Evolutionary conservation across 2,888 invertebrate species (phyloP), one percentile per base, ranked within the genome.

Genomic region (Amblyjoppa fuscipennis): DNA sequence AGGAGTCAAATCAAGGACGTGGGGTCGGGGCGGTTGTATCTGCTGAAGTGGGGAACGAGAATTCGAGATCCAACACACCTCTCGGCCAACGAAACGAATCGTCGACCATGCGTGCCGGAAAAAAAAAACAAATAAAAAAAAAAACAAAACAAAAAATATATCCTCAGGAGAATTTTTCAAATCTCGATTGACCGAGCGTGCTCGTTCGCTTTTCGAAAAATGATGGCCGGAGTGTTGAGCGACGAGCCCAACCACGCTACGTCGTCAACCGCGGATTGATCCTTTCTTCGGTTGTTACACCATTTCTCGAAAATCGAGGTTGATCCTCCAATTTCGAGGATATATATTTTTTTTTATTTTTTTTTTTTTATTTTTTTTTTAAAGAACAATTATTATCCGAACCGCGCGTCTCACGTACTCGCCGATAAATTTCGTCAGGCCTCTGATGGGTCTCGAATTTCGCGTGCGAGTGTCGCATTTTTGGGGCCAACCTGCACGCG

Each of bases 181-280:
- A 6, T 13, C 74, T 69, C 41, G 56, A 69, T 69, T 69, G 16
- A 53, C 34, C 61, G 34, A 49, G 45, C 59, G 1, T 2, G 1
- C 0, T 61, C 25, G 34, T 28, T 53, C 13, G 41, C 20, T 38
- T 69, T 75, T 83, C 41, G 73, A 69, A 78, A 83, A 86, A 51
- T 49, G 53, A 59, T 25, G 51, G 69, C 64, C 71, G 86, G 69
- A 87, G 86, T 84, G 81, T 82, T 84, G 81, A n/a, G 74, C 56
- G 75, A 76, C 53, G 25, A 25, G 84, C 78, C 20, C 20, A 73
- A 61, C 41, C 34, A 78, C 45, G 76, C 73, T 64, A 49, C 64
- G 70, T 80, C 61, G 61, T 59, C 84, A 86, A 73, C 68, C 79
- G 79, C 75, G 84, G 76, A 84, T 80, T 70, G 53, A 74, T 83